Conservation (phyloP, 2,888 invertebrate genomes). For the Papilio gigon region DNA sequence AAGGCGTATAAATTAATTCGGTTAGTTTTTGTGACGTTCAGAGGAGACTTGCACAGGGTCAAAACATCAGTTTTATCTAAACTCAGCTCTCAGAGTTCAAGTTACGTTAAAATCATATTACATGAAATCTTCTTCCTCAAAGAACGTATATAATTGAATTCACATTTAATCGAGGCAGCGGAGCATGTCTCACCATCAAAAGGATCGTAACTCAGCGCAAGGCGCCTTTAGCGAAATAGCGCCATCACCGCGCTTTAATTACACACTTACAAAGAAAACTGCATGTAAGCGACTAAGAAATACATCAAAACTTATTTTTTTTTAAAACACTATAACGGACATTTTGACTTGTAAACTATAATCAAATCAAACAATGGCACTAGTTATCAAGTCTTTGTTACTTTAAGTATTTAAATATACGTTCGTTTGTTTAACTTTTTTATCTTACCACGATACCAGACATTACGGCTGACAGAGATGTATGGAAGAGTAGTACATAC, state of each 20-base stretch:
- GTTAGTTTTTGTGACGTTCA: not conserved
- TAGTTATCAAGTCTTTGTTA: too few species aligned
- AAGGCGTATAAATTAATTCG: too few species aligned
- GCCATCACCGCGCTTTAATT: constrained; percentile 36
- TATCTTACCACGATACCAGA: too few species aligned
- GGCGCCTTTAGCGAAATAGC: constrained; percentile 24
- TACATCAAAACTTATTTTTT: not conserved
- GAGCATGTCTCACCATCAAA: constrained; percentile 37
- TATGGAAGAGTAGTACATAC: too few species aligned
- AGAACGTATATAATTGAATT: constrained; percentile 39
- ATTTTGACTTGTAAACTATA: not conserved
- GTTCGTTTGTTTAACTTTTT: too few species aligned
- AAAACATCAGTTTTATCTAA: not conserved
- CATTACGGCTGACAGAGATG: too few species aligned
- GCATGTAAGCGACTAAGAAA: not conserved
- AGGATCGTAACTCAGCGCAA: constrained; percentile 22
- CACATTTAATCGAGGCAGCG: constrained; percentile 36
- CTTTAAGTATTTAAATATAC: too few species aligned
- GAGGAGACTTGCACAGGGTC: not conserved
- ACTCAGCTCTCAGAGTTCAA: not conserved
- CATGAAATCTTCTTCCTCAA: constrained; percentile 29
- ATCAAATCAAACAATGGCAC: too few species aligned
- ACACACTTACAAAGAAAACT: constrained; percentile 32
- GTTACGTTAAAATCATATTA: constrained; percentile 33
- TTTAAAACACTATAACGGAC: not conserved